phyloP scores from a whole-genome alignment of 2,888 invertebrate genomes.

The Drosophila atripex region DNA sequence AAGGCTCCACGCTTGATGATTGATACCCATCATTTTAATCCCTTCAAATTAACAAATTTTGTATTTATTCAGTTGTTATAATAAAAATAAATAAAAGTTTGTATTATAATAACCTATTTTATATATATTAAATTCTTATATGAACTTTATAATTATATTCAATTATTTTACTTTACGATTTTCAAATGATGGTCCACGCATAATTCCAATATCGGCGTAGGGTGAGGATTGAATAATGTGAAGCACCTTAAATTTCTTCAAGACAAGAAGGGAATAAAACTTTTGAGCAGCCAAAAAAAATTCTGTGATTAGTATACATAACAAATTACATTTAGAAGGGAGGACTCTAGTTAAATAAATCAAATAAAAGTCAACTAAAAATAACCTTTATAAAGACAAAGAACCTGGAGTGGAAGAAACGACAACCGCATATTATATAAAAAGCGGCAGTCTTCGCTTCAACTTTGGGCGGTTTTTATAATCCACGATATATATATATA shows the following conservation, averaged over 20 bases:
- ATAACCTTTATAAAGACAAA: too few species aligned
- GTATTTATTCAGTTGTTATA: not conserved
- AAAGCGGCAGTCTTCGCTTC: too few species aligned
- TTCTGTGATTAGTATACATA: too few species aligned
- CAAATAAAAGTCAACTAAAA: too few species aligned
- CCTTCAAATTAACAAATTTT: not conserved
- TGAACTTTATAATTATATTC: not conserved
- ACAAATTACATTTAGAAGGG: too few species aligned
- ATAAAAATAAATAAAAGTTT: not conserved
- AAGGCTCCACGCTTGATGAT: too few species aligned
- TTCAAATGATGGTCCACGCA: constrained; percentile 94
- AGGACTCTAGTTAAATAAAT: too few species aligned
- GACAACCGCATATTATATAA: too few species aligned
- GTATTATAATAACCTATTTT: not conserved
- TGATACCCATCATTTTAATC: too few species aligned
- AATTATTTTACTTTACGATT: constrained; percentile 87
- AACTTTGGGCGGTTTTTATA: too few species aligned
- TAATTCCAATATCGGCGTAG: constrained; percentile 93
- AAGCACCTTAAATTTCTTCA: constrained; percentile 98
- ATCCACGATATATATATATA: too few species aligned
- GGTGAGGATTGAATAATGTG: constrained; percentile 93
- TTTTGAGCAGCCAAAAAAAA: constrained; percentile 94
- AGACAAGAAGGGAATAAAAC: constrained; percentile 98
- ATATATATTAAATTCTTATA: not conserved
- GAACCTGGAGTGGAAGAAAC: too few species aligned